Conservation (phyloP, 1,140 invertebrate genomes). For the Drosophila yakuba region DNA sequence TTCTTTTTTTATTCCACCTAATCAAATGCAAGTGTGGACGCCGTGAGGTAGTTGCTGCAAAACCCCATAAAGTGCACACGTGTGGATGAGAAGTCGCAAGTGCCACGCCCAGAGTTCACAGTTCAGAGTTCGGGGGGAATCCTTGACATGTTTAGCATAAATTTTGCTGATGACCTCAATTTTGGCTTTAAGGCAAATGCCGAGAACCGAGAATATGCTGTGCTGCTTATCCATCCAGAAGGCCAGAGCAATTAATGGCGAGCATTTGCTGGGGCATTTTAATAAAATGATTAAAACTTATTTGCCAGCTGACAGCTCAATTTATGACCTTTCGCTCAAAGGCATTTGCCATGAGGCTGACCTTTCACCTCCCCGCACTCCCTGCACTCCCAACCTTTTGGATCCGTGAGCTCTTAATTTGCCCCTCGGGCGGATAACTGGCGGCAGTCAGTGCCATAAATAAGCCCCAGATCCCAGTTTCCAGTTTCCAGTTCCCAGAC, state of each 20-base stretch:
- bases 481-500: slow-evolving; percentile 9
- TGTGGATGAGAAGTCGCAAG: slow-evolving; percentile 27
- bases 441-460: slow-evolving; percentile 59
- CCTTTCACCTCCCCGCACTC: slow-evolving; percentile 5
- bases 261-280: slow-evolving; percentile 45
- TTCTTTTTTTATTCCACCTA: slow-evolving; percentile 19
- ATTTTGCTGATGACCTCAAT: slow-evolving; percentile 29
- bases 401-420: slow-evolving; percentile 34
- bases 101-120: slow-evolving; percentile 1
- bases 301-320: slow-evolving; percentile 78
- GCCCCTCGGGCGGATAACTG: slow-evolving; percentile 25
- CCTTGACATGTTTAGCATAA: slow-evolving; percentile 62
- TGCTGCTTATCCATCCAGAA: slow-evolving; percentile 15
- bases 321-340: slow-evolving; percentile 64
- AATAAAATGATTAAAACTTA: slow-evolving; percentile 73
- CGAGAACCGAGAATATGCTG: slow-evolving; percentile 10
- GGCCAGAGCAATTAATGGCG: slow-evolving; percentile 51
- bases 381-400: not conserved
- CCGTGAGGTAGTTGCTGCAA: slow-evolving; percentile 40
- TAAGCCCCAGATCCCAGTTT: slow-evolving; percentile 50
- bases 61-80: slow-evolving; percentile 60
- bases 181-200: slow-evolving; percentile 13
- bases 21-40: slow-evolving; percentile 59
- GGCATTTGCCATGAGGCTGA: slow-evolving; percentile 54
- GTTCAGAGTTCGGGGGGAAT: not conserved